A percentile compares a stretch with the other conserved stretches of the same genome.
These are phyloP conservation scores for Brachionus koreanus DNA, from an alignment of 1,140 invertebrate species.

Conservation along the genomic window DNA sequence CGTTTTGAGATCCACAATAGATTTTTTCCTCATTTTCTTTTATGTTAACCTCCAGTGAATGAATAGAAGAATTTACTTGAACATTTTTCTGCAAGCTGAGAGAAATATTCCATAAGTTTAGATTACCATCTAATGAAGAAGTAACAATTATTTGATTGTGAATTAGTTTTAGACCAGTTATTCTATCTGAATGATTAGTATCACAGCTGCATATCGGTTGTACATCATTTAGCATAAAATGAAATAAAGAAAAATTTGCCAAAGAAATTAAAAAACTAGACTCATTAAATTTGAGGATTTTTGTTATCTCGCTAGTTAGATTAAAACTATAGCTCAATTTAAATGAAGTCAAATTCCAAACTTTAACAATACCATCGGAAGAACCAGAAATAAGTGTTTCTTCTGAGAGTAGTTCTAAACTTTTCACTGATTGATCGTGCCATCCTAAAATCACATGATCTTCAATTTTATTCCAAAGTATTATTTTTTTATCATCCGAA, in stretches of 20 bases:
- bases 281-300: not conserved
- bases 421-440: not conserved
- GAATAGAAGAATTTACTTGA: not conserved
- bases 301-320: not conserved
- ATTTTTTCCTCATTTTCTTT: not conserved
- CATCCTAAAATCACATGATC: not conserved
- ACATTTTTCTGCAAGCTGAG: not conserved
- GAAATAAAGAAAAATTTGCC: not conserved
- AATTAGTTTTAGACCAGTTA: not conserved
- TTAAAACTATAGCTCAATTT: not conserved
- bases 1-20: not conserved
- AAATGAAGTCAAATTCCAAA: not conserved
- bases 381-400: not conserved
- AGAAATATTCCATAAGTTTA: not conserved
- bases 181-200: not conserved
- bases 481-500: conserved; percentile 3
- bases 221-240: not conserved
- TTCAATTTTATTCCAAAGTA: not conserved
- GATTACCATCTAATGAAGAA: not conserved
- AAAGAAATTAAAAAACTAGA: not conserved
- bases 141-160: not conserved
- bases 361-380: not conserved
- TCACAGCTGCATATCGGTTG: not conserved
- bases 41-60: not conserved
- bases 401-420: not conserved